Percentiles rank a stretch among this genome's conserved stretches.
Conservation (phyloP, 2,797 vertebrate species). For the Syndactyla subalaris region DNA sequence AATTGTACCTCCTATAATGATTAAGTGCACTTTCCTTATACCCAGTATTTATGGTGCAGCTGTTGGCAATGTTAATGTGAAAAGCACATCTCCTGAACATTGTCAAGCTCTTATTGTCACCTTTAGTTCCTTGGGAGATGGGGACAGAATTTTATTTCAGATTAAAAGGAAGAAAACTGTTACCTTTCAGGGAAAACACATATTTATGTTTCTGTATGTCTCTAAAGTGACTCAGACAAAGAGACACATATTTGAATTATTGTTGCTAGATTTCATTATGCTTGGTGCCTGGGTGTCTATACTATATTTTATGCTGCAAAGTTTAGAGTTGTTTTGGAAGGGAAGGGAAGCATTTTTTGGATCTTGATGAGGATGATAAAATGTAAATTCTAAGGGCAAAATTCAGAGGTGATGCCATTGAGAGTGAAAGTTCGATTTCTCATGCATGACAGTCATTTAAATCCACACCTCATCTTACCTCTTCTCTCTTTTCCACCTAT, state of each 20-base stretch:
- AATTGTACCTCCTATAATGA: slow-evolving; percentile 60
- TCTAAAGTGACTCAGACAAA: slow-evolving; percentile 69
- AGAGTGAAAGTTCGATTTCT: slow-evolving; percentile 28
- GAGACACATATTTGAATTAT: slow-evolving; percentile 68
- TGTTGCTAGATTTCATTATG: slow-evolving; percentile 67
- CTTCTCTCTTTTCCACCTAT: not conserved
- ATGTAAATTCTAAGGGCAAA: slow-evolving; percentile 56
- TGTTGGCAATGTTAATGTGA: slow-evolving; percentile 68
- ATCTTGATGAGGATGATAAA: slow-evolving; percentile 50
- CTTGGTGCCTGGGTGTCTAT: slow-evolving; percentile 60
- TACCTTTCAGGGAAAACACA: slow-evolving; percentile 68
- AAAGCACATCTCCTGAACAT: slow-evolving; percentile 67
- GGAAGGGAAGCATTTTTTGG: not conserved
- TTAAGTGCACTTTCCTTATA: slow-evolving; percentile 48
- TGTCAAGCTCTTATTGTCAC: slow-evolving; percentile 69
- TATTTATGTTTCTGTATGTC: slow-evolving; percentile 70
- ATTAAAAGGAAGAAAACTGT: slow-evolving; percentile 70
- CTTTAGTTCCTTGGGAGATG: slow-evolving; percentile 65
- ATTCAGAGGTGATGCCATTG: slow-evolving; percentile 47
- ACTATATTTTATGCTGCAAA: slow-evolving; percentile 63
- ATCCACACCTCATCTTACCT: slow-evolving; percentile 5
- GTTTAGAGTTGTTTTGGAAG: slow-evolving; percentile 48
- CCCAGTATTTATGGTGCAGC: slow-evolving; percentile 54
- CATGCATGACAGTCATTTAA: slow-evolving; percentile 10
- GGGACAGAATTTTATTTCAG: slow-evolving; percentile 70